phyloP scores from a whole-genome alignment of 2,888 invertebrate species.

The Aphelenchoides bicaudatus region DNA sequence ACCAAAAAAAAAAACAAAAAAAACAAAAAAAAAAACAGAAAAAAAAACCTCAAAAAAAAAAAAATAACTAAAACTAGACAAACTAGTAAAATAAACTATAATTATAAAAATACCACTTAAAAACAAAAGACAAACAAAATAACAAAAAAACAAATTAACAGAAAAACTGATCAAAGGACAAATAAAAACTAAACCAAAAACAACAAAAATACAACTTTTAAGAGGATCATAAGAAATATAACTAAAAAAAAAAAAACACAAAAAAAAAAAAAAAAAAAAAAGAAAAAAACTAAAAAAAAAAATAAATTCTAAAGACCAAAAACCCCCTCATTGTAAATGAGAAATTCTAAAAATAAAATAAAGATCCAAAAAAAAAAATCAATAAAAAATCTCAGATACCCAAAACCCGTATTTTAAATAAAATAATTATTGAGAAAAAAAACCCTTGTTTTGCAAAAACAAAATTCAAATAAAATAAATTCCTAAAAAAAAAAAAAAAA shows the following conservation, averaged over 20 bases:
- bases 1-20: neutral
- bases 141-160: slow-evolving; percentile 41
- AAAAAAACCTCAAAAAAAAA: slow-evolving; percentile 18
- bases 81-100: neutral
- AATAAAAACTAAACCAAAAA: slow-evolving; percentile 43
- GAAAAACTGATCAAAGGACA: slow-evolving; percentile 39
- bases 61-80: neutral
- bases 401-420: neutral
- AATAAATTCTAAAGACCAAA: slow-evolving; percentile 7
- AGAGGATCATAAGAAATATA: neutral
- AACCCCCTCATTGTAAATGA: neutral
- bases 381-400: neutral
- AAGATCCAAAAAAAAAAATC: neutral
- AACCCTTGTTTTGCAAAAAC: neutral
- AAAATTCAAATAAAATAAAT: slow-evolving; percentile 16
- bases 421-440: neutral
- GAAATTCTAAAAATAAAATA: slow-evolving; percentile 8
- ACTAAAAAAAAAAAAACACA: slow-evolving; percentile 14
- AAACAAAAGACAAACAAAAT: slow-evolving; percentile 33
- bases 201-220: slow-evolving; percentile 4
- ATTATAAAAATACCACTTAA: slow-evolving; percentile 7
- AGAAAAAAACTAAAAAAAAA: slow-evolving; percentile 60
- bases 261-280: slow-evolving; percentile 15
- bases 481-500: slow-evolving; percentile 13
- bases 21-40: slow-evolving; percentile 14